These are phyloP conservation scores for Scartelaos histophorus DNA, from an alignment of 2,113 vertebrate species.

Conservation along the genomic window DNA sequence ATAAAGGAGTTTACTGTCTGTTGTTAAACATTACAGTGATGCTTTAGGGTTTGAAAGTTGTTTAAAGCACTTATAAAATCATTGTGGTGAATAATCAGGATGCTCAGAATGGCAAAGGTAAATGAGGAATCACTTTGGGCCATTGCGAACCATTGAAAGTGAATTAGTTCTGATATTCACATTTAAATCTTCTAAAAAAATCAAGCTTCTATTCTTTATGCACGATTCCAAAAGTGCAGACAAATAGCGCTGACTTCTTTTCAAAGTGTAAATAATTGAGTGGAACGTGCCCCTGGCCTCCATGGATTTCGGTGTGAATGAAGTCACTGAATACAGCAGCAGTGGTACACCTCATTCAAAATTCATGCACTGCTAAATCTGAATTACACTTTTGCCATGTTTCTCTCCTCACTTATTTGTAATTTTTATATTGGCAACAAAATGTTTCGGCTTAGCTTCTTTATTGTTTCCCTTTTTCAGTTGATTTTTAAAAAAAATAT, in stretches of 20 bases:
- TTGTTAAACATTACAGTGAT: no score
- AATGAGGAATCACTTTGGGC: no score
- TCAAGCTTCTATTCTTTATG: no score
- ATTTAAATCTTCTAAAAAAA: neutral
- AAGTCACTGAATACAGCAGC: neutral
- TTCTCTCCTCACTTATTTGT: neutral
- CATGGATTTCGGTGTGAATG: neutral
- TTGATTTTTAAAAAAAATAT: no score
- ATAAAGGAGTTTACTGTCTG: no score
- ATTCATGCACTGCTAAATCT: neutral
- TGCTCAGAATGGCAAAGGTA: no score
- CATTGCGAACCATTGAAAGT: no score
- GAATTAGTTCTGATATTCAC: neutral
- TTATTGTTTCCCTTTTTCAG: neutral
- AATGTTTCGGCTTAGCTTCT: neutral
- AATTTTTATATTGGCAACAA: constrained; percentile 6
- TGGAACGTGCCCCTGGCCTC: neutral
- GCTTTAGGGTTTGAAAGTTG: no score
- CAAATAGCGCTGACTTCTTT: neutral
- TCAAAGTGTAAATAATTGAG: neutral
- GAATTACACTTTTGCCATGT: neutral
- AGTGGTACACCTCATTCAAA: neutral
- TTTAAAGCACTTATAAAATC: no score
- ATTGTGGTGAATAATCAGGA: no score
- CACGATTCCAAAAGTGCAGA: neutral